Evolutionary conservation across 2,888 invertebrate genomes (phyloP).

Genomic region (Gisinianus flammeolus): DNA sequence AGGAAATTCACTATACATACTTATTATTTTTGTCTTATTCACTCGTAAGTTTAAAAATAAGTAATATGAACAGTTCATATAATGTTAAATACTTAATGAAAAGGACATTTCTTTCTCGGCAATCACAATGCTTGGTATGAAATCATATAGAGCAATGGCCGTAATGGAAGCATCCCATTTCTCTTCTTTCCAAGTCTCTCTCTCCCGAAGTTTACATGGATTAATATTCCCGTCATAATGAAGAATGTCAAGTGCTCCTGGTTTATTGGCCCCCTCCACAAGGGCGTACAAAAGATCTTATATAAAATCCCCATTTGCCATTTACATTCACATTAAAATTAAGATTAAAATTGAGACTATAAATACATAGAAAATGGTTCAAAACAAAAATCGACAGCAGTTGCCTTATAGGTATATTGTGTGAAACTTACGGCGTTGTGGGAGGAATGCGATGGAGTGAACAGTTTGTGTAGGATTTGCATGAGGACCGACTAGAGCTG

Average conservation of each 20-base stretch:
- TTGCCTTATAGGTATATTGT: too few species aligned
- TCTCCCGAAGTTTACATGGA: conserved; percentile 48
- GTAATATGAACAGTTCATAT: neutral
- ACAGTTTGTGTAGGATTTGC: conserved; percentile 25
- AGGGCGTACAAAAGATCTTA: conserved; percentile 36
- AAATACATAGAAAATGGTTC: too few species aligned
- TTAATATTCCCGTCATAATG: conserved; percentile 50
- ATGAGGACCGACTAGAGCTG: conserved; percentile 11
- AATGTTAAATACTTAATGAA: neutral
- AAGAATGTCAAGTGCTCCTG: conserved; percentile 44
- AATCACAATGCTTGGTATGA: conserved; percentile 47
- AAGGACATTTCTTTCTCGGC: conserved; percentile 45
- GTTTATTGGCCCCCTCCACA: conserved; percentile 1
- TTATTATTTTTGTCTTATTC: too few species aligned
- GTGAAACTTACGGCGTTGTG: conserved; percentile 12
- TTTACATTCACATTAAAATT: too few species aligned
- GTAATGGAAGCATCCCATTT: conserved; percentile 51
- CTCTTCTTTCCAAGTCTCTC: conserved; percentile 51
- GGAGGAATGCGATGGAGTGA: conserved; percentile 21
- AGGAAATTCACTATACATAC: too few species aligned
- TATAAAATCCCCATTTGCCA: too few species aligned
- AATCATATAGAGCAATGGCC: conserved; percentile 52
- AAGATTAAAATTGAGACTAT: too few species aligned
- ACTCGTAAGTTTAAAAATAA: neutral
- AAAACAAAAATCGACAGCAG: too few species aligned